Evolutionary conservation across 2,113 vertebrate genomes (phyloP), one percentile per base, ranked within the genome.

Genomic region (Arothron firmamentum): DNA sequence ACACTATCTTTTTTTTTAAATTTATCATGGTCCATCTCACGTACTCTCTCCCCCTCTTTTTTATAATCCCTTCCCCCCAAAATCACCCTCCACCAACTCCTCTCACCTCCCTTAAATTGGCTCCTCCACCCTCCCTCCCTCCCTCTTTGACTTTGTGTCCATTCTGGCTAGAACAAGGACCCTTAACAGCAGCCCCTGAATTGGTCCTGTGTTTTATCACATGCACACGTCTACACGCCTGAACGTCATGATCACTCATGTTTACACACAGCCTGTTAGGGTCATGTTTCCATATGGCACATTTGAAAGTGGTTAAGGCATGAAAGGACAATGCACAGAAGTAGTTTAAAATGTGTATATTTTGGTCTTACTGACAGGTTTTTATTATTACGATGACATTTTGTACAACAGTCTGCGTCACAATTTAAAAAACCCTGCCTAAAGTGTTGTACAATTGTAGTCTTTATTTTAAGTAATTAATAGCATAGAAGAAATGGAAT

Each of bases 161-260:
- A 38, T 72, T 74, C 60, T 66, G 1, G 6, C 48, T 59, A 14
- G 59, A 83, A 87, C 77, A 82, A 76, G 72, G 77, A 53, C 25
- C 66, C 73, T 52, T 80, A 78, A 78, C 80, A 81, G 62, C 72
- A 61, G 34, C 58, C 70, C 69, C 82, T 85, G 86, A 88, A 83
- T 81, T 59, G 49, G 34, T 13, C 71, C 77, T 77, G 78, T 81
- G 82, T 86, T 80, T 67, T 21, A 57, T 70, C 78, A 59, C 73
- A 34, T 60, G 54, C 72, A 73, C 75, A 74, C 42, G n/a, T 49
- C 56, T 65, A 60, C 70, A 42, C 19, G 52, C 11, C 56, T 57
- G 14, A 51, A 23, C 18, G 67, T 68, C 63, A 57, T 48, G 3
- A 61, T 59, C 62, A 53, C 46, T 59, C 2, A 4, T 78, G 74